Base-by-base conservation (phyloP, 2,797 vertebrate species). In the Pitangus sulphuratus region DNA sequence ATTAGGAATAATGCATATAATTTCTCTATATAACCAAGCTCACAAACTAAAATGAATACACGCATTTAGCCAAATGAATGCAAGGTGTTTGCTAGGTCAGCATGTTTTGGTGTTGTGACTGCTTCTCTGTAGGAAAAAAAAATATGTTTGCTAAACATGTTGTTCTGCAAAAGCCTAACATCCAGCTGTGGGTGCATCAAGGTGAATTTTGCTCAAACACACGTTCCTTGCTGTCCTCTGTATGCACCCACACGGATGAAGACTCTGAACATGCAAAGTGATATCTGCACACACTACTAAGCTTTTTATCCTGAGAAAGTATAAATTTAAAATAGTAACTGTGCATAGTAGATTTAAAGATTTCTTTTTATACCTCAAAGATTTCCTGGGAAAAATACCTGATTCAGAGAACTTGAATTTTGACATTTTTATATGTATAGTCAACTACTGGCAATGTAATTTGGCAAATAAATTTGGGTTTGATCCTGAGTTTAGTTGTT, bases 211-310 rank as follows among this genome's bases (percentile, higher is more conserved):
- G 20, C 40, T 50, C 8, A n/a, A 47, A 77, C 33, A 56, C 15
- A 11, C 39, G 1, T 40, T 87, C 25, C 18, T 64, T 84, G 8
- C 8, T 66, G 4, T 65, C 6, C 3, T 47, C 1, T 2, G 0
- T 22, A 37, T 10, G 3, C 8, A 51, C 9, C 68, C 2, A 76
- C 2, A 45, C 5, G 11, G 21, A 61, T 48, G 18, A 85, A 53
- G 45, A 1, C 3, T 86, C 76, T 62, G 47, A 66, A 77, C 6
- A 11, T 40, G 8, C 15, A 57, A n/a, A 56, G 22, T 61, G 0
- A 56, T 65, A 58, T 80, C 45, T 12, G 31, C 6, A 11, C 25
- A 17, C 2, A 7, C 8, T 48, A 4, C 5, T 78, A 71, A 18
- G 3, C 1, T 21, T 85, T 40, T 28, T 53, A 47, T 8, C 6